Conservation (phyloP, 2,888 invertebrate species). For the Polietes domitor region DNA sequence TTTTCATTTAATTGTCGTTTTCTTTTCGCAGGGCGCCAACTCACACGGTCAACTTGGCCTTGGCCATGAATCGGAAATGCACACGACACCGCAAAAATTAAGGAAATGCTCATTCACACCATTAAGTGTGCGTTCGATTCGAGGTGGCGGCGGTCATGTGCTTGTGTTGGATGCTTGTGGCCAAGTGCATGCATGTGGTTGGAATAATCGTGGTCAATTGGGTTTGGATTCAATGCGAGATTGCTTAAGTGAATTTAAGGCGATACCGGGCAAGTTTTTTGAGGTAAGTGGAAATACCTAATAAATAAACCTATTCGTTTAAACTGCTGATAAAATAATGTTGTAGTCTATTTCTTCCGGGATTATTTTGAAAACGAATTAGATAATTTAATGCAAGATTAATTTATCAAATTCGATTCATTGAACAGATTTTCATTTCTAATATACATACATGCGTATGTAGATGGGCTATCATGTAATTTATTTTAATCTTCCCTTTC, state of each 20-base stretch:
- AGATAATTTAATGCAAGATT: no score
- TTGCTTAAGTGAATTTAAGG: conserved; percentile 78
- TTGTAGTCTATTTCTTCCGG: no score
- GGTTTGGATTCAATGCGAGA: conserved; percentile 81
- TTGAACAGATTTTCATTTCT: no score
- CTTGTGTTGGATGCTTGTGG: conserved; percentile 86
- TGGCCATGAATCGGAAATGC: conserved; percentile 86
- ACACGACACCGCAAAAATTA: conserved; percentile 82
- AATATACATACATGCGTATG: neutral
- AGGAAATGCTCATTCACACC: conserved; percentile 74
- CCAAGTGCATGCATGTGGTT: conserved; percentile 88
- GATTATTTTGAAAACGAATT: no score
- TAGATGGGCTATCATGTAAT: neutral
- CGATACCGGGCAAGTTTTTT: conserved; percentile 82
- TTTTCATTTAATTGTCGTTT: conserved; percentile 44
- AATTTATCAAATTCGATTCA: no score
- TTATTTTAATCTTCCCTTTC: conserved; percentile 63
- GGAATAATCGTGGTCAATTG: conserved; percentile 89
- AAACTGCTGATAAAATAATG: no score
- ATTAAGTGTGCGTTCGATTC: conserved; percentile 84
- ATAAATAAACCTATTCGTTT: no score
- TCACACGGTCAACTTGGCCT: conserved; percentile 91
- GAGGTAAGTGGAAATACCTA: conserved; percentile 68
- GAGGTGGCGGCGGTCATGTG: conserved; percentile 90
- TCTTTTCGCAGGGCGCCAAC: conserved; percentile 87